phyloP scores from a whole-genome alignment of 2,113 vertebrate genomes.

The Halcyon malimbica region DNA sequence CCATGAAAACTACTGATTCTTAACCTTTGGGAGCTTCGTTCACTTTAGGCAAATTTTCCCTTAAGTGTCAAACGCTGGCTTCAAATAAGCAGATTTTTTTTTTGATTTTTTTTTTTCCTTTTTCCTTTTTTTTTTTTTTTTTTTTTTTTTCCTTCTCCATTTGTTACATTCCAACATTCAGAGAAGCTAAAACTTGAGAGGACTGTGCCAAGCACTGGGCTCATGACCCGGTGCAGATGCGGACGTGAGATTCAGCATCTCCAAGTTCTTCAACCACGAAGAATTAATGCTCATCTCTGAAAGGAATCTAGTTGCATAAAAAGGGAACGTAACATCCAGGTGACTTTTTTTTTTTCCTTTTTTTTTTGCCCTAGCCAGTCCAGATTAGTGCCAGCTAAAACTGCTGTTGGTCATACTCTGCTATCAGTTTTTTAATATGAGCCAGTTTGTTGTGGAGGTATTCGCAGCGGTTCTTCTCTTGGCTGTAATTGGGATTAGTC shows the following conservation, averaged over 20 bases:
- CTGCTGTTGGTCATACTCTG: slow-evolving; percentile 94
- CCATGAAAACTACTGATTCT: slow-evolving; percentile 31
- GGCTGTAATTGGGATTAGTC: slow-evolving; percentile 96
- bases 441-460: slow-evolving; percentile 99
- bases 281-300: slow-evolving; percentile 7
- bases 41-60: slow-evolving; percentile 17
- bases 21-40: slow-evolving; percentile 56
- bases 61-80: slow-evolving; percentile 55
- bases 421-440: slow-evolving; percentile 97
- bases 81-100: slow-evolving; percentile 31
- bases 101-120: neutral
- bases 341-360: neutral
- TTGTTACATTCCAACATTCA: slow-evolving; percentile 24
- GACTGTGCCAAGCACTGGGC: neutral
- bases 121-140: neutral
- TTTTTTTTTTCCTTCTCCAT: neutral
- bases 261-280: slow-evolving; percentile 25
- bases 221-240: neutral
- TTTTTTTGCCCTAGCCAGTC: slow-evolving; percentile 35
- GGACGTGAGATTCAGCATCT: neutral
- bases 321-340: slow-evolving; percentile 35
- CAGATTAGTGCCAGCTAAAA: slow-evolving; percentile 80
- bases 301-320: slow-evolving; percentile 2
- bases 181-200: slow-evolving; percentile 13
- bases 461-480: slow-evolving; percentile 97